A percentile compares a stretch with the other conserved stretches of the same genome.
Evolutionary conservation across 2,888 invertebrate genomes (phyloP).

Genomic region (Coelinius sp.): DNA sequence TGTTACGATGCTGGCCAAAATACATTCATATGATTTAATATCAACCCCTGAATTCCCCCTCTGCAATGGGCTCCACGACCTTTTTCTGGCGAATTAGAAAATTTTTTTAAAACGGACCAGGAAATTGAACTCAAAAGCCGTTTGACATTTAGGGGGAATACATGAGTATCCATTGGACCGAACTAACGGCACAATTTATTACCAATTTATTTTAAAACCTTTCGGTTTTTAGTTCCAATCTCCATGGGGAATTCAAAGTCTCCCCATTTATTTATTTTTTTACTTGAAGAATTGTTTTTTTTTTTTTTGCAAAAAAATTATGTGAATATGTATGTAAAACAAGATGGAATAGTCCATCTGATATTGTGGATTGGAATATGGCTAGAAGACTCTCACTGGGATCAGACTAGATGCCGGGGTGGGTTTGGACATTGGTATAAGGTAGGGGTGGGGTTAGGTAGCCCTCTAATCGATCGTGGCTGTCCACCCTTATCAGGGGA

Average conservation of each 20-base stretch:
- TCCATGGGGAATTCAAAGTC: constrained; percentile 44
- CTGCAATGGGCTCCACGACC: neutral
- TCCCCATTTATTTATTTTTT: too few species aligned
- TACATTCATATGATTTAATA: neutral
- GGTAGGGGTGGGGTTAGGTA: constrained; percentile 59
- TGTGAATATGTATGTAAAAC: neutral
- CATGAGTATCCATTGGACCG: constrained; percentile 58
- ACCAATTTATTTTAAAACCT: constrained; percentile 68
- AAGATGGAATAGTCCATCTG: too few species aligned
- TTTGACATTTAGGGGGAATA: constrained; percentile 31
- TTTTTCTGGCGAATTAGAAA: constrained; percentile 65
- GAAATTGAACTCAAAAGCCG: constrained; percentile 9
- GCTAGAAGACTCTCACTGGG: neutral
- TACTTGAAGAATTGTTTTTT: constrained; percentile 2
- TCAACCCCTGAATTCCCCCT: neutral
- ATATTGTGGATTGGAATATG: neutral
- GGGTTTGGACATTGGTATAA: constrained; percentile 51
- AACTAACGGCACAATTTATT: constrained; percentile 66
- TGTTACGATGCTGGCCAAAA: neutral
- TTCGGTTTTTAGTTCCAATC: constrained; percentile 65
- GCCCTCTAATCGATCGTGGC: constrained; percentile 71
- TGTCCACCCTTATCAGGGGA: constrained; percentile 71
- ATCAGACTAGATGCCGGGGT: constrained; percentile 33
- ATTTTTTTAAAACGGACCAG: constrained; percentile 60
- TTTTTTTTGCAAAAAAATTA: constrained; percentile 4